A percentile compares a stretch with the other conserved stretches of the same genome.
Evolutionary conservation across 2,797 vertebrate species (phyloP).

Genomic region (Falco columbarius): DNA sequence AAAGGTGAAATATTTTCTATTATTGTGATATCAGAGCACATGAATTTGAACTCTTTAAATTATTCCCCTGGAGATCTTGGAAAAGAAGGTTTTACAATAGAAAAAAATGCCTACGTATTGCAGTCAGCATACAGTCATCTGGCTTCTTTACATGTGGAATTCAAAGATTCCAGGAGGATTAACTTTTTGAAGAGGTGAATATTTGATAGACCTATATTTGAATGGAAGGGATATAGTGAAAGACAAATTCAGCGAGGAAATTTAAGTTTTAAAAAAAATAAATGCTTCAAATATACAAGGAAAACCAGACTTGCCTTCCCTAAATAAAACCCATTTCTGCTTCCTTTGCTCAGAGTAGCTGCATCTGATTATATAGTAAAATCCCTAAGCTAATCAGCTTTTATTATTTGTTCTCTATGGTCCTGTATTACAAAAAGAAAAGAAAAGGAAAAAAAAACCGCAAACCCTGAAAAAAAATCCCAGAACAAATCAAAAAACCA

Average conservation of each 20-base stretch:
- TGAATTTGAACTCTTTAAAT: not conserved
- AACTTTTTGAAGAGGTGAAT: conserved; percentile 17
- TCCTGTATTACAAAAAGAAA: not conserved
- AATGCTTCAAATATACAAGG: not conserved
- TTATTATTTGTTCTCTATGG: not conserved
- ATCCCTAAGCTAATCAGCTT: not conserved
- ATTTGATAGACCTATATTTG: not conserved
- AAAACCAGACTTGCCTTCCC: not conserved
- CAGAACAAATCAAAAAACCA: not conserved
- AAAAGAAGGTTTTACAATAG: conserved; percentile 4
- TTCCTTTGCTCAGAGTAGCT: not conserved
- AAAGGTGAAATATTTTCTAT: not conserved
- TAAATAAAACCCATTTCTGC: not conserved
- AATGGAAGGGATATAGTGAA: not conserved
- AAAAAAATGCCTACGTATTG: not conserved
- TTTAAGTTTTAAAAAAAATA: not conserved
- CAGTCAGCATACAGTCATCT: conserved; percentile 21
- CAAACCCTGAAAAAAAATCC: not conserved
- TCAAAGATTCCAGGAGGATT: conserved; percentile 41
- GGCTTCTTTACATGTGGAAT: conserved; percentile 4
- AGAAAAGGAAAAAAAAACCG: not conserved
- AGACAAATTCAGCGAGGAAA: not conserved
- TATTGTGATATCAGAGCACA: not conserved
- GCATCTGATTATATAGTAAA: not conserved
- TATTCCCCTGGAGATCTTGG: not conserved